These are phyloP conservation scores for Fragariocoptes setiger DNA, from an alignment of 1,140 invertebrate genomes.

Conservation along the genomic window DNA sequence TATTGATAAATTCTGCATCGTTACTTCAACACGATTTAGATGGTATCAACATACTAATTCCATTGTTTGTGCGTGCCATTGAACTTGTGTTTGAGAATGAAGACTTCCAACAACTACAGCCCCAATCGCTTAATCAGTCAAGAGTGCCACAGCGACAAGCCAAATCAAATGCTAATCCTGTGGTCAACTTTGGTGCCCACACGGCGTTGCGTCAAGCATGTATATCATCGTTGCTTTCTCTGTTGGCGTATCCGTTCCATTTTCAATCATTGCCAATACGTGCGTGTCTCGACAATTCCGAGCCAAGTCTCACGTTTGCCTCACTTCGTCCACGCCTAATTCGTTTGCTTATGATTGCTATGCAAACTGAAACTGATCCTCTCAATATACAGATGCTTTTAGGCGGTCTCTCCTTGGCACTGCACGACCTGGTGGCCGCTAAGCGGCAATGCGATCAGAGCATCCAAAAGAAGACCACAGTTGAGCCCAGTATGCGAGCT, in stretches of 20 bases:
- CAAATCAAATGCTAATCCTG: background rate
- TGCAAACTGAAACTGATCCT: conserved; percentile 52
- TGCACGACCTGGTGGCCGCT: background rate
- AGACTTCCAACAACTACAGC: background rate
- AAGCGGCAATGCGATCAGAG: background rate
- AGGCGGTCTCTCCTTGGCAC: conserved; percentile 14
- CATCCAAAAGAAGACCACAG: background rate
- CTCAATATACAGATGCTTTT: conserved; percentile 63
- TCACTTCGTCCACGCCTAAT: conserved; percentile 46
- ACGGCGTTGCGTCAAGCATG: conserved; percentile 53
- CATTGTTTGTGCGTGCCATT: conserved; percentile 51
- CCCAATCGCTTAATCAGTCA: background rate
- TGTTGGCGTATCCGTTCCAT: conserved; percentile 60
- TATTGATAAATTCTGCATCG: conserved; percentile 43
- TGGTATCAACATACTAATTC: conserved; percentile 62
- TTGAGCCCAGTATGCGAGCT: background rate
- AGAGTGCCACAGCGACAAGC: background rate
- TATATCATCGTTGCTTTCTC: conserved; percentile 55
- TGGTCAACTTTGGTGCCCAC: conserved; percentile 14
- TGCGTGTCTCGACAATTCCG: background rate
- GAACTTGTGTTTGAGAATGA: conserved; percentile 35
- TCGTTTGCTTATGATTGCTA: conserved; percentile 48
- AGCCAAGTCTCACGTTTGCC: conserved; percentile 27
- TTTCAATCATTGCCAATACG: conserved; percentile 26
- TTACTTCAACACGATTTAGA: conserved; percentile 61